Conservation (phyloP, 2,113 vertebrate genomes). For the Nothocercus nigrocapillus region DNA sequence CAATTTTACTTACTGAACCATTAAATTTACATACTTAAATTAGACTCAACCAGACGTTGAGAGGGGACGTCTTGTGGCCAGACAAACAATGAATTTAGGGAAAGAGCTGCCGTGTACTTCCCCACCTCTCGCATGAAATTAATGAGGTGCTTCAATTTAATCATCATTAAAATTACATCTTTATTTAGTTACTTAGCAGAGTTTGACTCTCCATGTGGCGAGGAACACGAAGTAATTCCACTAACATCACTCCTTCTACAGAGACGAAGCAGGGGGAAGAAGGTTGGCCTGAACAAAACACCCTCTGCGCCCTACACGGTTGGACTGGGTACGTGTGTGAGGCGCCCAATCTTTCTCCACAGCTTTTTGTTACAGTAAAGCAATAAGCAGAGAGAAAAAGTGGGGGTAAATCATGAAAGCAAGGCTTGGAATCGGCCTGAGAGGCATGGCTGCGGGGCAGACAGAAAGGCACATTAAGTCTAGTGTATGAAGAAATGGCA, state of each 20-base stretch:
- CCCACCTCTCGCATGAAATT: slow-evolving; percentile 78
- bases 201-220: slow-evolving; percentile 31
- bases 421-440: not conserved
- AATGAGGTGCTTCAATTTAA: slow-evolving; percentile 79
- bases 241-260: not conserved
- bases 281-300: not conserved
- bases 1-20: slow-evolving; percentile 81
- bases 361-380: not conserved
- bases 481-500: not conserved
- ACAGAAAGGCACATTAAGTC: not conserved
- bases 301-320: not conserved
- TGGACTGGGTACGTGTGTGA: accelerated
- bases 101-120: slow-evolving; percentile 55
- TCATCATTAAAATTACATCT: slow-evolving; percentile 75
- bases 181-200: slow-evolving; percentile 75
- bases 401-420: not conserved
- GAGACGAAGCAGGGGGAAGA: not conserved
- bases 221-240: not conserved
- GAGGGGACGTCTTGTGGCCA: slow-evolving; percentile 62
- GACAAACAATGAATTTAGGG: slow-evolving; percentile 75
- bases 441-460: not conserved
- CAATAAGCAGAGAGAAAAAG: not conserved
- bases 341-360: not conserved
- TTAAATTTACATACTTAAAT: slow-evolving; percentile 81
- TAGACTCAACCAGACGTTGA: slow-evolving; percentile 73